These are phyloP conservation scores for Alosa sapidissima DNA, from an alignment of 2,797 vertebrate genomes.

Conservation along the genomic window DNA sequence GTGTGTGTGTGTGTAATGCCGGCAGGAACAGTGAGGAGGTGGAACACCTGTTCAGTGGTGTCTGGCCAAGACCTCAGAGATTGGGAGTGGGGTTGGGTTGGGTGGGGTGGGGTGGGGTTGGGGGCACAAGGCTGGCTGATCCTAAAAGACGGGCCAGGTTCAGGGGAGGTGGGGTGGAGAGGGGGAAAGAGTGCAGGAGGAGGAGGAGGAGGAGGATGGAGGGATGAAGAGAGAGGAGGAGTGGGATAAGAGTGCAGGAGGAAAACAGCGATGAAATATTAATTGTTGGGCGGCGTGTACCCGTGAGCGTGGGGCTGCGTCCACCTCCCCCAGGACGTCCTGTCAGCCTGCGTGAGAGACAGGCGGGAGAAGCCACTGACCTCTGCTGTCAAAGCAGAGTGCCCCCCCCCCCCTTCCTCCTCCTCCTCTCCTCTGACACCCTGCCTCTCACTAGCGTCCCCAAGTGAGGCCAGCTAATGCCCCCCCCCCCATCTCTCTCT, in stretches of 20 bases:
- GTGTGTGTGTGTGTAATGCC: neutral
- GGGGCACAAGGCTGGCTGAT: no score
- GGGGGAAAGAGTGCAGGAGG: neutral
- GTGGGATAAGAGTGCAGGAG: constrained; percentile 49
- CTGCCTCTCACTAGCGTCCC: neutral
- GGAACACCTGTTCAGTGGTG: constrained; percentile 11
- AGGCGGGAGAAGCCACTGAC: constrained; percentile 71
- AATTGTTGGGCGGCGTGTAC: constrained; percentile 71
- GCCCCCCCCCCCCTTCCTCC: neutral
- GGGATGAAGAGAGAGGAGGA: constrained; percentile 38
- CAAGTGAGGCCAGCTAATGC: constrained; percentile 9
- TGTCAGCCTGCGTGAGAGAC: constrained; percentile 73
- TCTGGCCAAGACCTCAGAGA: neutral
- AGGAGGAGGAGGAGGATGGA: neutral
- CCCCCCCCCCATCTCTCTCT: neutral
- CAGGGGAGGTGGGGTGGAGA: neutral
- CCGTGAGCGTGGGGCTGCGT: constrained; percentile 59
- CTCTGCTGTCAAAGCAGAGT: constrained; percentile 76
- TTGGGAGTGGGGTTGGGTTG: neutral
- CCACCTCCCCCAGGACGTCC: constrained; percentile 70
- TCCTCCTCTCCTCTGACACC: neutral
- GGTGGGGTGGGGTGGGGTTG: no score
- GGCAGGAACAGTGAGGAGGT: neutral
- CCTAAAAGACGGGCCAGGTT: neutral
- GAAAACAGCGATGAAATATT: constrained; percentile 78